phyloP scores from a whole-genome alignment of 2,888 invertebrate species.

The Willowsia nigromaculata region DNA sequence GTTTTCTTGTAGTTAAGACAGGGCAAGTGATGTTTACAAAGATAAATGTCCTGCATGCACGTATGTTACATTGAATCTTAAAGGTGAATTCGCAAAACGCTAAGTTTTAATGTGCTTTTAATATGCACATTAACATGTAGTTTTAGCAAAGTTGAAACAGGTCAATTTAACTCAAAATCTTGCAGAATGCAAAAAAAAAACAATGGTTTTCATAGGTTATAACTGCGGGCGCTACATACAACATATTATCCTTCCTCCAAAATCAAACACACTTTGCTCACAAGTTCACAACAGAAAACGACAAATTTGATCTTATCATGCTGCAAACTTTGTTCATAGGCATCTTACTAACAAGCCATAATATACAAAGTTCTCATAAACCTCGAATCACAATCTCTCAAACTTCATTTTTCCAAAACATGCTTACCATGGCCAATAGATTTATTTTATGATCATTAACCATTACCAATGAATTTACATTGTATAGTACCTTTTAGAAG shows the following conservation, averaged over 20 bases:
- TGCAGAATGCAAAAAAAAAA: neutral
- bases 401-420: conserved; percentile 23
- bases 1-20: neutral
- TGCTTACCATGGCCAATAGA: conserved; percentile 47
- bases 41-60: neutral
- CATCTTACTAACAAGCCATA: neutral
- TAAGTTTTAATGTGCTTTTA: neutral
- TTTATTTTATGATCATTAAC: conserved; percentile 26
- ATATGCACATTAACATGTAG: conserved; percentile 18
- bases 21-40: neutral
- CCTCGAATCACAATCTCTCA: neutral
- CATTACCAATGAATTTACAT: conserved; percentile 37
- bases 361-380: conserved; percentile 8
- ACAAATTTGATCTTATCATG: neutral
- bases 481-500: neutral
- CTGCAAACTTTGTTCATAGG: neutral
- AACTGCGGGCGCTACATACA: too few species aligned
- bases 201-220: neutral
- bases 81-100: neutral
- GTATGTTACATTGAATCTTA: neutral
- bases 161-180: neutral
- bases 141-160: conserved; percentile 2
- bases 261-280: neutral
- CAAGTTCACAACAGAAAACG: neutral
- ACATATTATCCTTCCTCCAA: neutral